phyloP scores from a whole-genome alignment of 2,797 vertebrate genomes.

The Erethizon dorsatum region DNA sequence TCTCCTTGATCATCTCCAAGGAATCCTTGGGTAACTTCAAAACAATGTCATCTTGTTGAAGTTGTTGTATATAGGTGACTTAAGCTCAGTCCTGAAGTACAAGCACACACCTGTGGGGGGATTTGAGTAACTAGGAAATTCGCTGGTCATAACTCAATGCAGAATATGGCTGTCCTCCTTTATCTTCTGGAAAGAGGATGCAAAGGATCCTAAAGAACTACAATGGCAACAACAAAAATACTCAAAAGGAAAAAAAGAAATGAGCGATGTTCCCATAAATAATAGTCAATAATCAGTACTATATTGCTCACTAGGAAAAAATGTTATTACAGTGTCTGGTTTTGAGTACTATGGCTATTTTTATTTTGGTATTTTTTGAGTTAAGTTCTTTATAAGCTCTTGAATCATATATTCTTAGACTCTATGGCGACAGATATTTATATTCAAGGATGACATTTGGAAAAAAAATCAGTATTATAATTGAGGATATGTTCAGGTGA shows the following conservation, averaged over 20 bases:
- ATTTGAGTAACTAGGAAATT: neutral
- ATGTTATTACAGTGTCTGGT: neutral
- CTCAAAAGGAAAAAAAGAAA: neutral
- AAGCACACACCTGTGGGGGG: neutral
- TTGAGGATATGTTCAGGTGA: slow-evolving; percentile 43
- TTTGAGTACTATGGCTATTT: slow-evolving; percentile 28
- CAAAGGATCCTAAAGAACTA: neutral
- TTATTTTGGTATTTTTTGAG: slow-evolving; percentile 22
- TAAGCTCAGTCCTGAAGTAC: neutral
- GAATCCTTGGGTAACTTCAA: neutral
- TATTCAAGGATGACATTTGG: slow-evolving; percentile 14
- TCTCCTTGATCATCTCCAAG: neutral
- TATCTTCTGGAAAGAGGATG: neutral
- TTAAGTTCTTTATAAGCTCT: neutral
- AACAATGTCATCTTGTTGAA: neutral
- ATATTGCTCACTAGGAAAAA: neutral
- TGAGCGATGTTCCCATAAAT: neutral
- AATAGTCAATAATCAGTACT: neutral
- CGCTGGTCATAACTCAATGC: neutral
- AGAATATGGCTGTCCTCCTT: neutral
- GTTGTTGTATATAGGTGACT: neutral
- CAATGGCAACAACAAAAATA: neutral
- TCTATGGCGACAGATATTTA: slow-evolving; percentile 25
- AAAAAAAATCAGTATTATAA: neutral
- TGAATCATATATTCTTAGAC: slow-evolving; percentile 3